These are phyloP conservation scores for Eupithecia dodoneata DNA, from an alignment of 2,888 invertebrate genomes.

Conservation along the genomic window DNA sequence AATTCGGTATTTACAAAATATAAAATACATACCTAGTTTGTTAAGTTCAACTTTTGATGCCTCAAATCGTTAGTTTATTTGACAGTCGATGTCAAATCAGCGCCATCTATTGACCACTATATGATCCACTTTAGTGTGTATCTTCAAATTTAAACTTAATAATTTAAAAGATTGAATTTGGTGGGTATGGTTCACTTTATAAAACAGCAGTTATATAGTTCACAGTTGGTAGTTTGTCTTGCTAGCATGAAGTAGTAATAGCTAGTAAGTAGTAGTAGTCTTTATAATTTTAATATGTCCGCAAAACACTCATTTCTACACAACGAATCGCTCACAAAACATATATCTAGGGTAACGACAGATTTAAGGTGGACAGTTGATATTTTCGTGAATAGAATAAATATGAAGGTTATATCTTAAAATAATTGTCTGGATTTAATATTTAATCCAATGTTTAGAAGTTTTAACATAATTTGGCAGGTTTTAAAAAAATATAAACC, in stretches of 20 bases:
- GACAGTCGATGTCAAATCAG: background rate
- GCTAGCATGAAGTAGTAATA: background rate
- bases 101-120: background rate
- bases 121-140: background rate
- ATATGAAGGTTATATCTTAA: background rate
- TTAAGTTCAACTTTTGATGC: background rate
- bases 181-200: slow-evolving; percentile 3
- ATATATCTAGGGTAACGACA: background rate
- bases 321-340: background rate
- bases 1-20: background rate
- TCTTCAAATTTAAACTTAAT: background rate
- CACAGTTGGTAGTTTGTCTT: slow-evolving; percentile 13
- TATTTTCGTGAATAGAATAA: background rate
- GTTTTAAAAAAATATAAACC: too few species aligned
- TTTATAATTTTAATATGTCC: background rate
- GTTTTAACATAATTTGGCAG: too few species aligned
- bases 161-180: background rate
- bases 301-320: background rate
- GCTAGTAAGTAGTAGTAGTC: background rate
- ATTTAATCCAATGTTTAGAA: too few species aligned
- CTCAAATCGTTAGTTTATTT: background rate
- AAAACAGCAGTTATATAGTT: slow-evolving; percentile 22
- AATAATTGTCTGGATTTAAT: background rate
- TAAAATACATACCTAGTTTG: background rate
- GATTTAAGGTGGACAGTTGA: background rate